These are phyloP conservation scores for Acropora yongei DNA, from an alignment of 64 coral and sea anemone genomes.

Conservation along the genomic window DNA sequence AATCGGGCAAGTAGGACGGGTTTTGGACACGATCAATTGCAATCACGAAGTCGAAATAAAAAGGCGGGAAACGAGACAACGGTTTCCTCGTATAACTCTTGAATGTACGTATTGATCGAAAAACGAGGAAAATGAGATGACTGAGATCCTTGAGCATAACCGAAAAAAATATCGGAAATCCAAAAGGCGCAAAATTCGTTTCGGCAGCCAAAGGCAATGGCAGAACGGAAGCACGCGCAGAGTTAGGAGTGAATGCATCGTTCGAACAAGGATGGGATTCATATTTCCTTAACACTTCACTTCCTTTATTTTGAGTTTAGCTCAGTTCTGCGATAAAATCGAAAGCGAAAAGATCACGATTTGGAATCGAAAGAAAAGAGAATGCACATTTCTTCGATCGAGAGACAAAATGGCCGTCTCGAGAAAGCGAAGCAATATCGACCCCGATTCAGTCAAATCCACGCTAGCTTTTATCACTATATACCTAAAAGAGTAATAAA, in stretches of 20 bases:
- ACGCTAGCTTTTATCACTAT: neutral
- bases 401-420: conserved; percentile 15
- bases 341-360: neutral
- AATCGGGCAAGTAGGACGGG: neutral
- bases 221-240: too few species aligned
- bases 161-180: neutral
- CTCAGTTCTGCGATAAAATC: neutral
- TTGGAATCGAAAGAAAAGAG: neutral
- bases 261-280: too few species aligned
- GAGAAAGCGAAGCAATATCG: neutral
- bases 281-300: neutral
- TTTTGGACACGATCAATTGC: neutral
- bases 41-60: neutral
- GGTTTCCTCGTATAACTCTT: neutral
- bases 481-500: neutral
- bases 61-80: conserved; percentile 5
- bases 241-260: too few species aligned
- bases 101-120: neutral
- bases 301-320: neutral
- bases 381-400: conserved; percentile 8
- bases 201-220: too few species aligned
- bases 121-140: neutral
- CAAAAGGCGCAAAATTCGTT: neutral
- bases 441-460: neutral
- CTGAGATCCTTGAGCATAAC: neutral